Percentiles rank a stretch among this genome's conserved stretches.
These are phyloP conservation scores for Seira ritae DNA, from an alignment of 2,888 invertebrate species.

Conservation along the genomic window DNA sequence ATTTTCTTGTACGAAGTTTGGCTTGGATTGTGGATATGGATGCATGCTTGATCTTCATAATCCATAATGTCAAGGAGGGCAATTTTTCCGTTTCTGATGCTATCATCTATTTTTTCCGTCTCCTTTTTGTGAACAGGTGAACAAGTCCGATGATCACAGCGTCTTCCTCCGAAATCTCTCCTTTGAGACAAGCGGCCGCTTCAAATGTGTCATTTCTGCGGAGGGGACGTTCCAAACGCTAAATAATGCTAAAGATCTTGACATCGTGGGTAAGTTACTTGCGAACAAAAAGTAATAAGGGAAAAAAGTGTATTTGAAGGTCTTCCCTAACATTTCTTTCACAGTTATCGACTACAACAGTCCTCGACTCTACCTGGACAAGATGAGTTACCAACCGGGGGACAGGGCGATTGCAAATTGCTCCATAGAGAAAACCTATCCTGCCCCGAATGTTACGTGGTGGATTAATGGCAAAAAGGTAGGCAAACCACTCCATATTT, in stretches of 20 bases:
- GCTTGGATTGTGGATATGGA: not conserved
- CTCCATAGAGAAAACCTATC: constrained; percentile 64
- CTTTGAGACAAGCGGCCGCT: constrained; percentile 63
- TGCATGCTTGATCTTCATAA: no score
- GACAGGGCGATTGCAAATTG: constrained; percentile 64
- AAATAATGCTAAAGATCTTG: constrained; percentile 60
- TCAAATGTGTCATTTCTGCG: constrained; percentile 66
- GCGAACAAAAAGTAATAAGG: no score
- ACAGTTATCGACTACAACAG: constrained; percentile 68
- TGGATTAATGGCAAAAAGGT: constrained; percentile 67
- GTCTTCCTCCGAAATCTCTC: constrained; percentile 65
- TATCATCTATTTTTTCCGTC: not conserved
- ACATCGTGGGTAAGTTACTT: constrained; percentile 62
- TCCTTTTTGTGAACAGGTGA: constrained; percentile 44
- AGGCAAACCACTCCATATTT: constrained; percentile 13
- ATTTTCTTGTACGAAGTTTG: not conserved
- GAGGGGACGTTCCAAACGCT: constrained; percentile 65
- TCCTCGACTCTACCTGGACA: constrained; percentile 63
- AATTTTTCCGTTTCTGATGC: no score
- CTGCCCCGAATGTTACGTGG: constrained; percentile 67
- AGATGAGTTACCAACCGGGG: constrained; percentile 63
- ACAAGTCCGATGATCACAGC: constrained; percentile 65
- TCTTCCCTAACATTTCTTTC: constrained; percentile 23
- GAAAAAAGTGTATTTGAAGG: no score
- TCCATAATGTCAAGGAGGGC: no score